A percentile compares a stretch with the other conserved stretches of the same genome.
phyloP scores from a whole-genome alignment of 2,797 vertebrate species.

The Semotilus atromaculatus region DNA sequence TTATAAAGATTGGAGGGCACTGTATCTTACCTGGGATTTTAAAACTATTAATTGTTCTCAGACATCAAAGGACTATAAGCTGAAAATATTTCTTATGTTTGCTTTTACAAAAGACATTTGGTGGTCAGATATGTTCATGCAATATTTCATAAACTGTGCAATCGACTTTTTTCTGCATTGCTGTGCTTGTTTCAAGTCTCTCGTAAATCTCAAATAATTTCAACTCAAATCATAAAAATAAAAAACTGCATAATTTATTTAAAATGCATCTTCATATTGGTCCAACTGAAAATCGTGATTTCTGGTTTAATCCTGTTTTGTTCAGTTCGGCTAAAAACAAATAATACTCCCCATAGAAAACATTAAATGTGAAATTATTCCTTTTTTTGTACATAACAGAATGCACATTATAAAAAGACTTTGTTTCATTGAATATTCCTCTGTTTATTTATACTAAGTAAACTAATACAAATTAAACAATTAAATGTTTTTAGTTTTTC shows the following conservation, averaged over 20 bases:
- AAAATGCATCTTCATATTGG: not conserved
- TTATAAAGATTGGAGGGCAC: too few species aligned
- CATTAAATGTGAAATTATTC: too few species aligned
- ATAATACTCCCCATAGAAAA: not conserved
- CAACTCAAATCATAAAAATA: not conserved
- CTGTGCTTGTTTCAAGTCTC: not conserved
- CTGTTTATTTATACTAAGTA: not conserved
- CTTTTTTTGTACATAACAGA: not conserved
- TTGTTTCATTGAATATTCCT: not conserved
- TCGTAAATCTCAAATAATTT: not conserved
- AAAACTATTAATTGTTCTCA: not conserved
- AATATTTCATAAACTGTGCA: not conserved
- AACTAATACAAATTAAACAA: not conserved
- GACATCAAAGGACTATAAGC: not conserved
- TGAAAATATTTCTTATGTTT: not conserved
- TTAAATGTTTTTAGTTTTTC: not conserved
- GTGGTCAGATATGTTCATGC: not conserved
- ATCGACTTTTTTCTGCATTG: not conserved
- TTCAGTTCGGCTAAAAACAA: not conserved
- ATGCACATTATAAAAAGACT: not conserved
- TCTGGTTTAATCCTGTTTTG: not conserved
- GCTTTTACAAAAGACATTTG: not conserved
- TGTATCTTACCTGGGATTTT: not conserved
- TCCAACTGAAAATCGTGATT: not conserved
- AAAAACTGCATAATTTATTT: not conserved